Evolutionary conservation across 2,113 vertebrate species (phyloP).

Genomic region (Albula goreensis): DNA sequence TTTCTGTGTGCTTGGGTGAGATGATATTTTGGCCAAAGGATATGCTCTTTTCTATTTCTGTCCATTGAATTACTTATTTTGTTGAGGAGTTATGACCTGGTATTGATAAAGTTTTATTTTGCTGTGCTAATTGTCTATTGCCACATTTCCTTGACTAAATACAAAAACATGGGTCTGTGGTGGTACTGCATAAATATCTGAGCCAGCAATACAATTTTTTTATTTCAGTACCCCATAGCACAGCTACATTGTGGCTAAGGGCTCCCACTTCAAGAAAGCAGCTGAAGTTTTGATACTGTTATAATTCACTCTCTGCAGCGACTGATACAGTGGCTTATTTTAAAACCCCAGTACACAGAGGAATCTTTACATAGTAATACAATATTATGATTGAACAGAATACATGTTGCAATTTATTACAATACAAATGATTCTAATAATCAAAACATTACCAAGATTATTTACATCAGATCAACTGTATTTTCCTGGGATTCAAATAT

Average conservation of each 20-base stretch:
- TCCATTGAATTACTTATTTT: background rate
- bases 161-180: slow-evolving; percentile 5
- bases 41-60: background rate
- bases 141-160: slow-evolving; percentile 37
- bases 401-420: background rate
- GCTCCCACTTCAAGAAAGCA: too few species aligned
- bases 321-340: background rate
- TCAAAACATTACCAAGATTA: too few species aligned
- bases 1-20: background rate
- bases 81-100: too few species aligned
- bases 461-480: background rate
- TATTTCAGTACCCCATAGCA: slow-evolving; percentile 11
- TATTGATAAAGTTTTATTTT: too few species aligned
- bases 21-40: slow-evolving; percentile 5
- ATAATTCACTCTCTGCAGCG: too few species aligned
- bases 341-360: too few species aligned
- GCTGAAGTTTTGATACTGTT: too few species aligned
- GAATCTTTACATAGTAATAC: background rate
- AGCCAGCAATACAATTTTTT: background rate
- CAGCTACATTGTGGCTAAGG: slow-evolving; percentile 12
- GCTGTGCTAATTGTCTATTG: slow-evolving; percentile 19
- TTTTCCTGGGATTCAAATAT: background rate
- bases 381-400: background rate
- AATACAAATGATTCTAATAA: too few species aligned
- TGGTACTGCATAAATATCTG: background rate